Evolutionary conservation across 2,113 vertebrate genomes (phyloP), one percentile per base, ranked within the genome.

Genomic region (Xyliphius kryptos): DNA sequence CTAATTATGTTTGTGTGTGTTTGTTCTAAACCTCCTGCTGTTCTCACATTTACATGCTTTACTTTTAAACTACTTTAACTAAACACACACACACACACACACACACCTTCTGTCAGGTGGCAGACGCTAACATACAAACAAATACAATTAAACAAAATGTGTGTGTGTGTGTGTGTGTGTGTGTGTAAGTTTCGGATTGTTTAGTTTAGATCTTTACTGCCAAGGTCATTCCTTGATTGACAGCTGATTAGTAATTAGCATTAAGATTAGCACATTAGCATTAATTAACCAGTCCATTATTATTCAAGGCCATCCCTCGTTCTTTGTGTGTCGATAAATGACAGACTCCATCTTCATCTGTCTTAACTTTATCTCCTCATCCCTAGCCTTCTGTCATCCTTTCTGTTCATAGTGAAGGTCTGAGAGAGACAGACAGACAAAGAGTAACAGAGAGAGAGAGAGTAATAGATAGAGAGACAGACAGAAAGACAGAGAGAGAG

Each of bases 221-320:
- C 1, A 5, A 54, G 52, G 26, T 54, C 26, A 54, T 10, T 9
- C n/a, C 11, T 37, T 54, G 52, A 54, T 36, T 54, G 52, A 16
- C 52, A 37, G 52, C 9, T 54, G 26, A 54, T 54, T 54, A 37
- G 26, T 11, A 54, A 54, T 54, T 54, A 37, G 52, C 52, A 52
- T 52, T 14, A 52, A 52, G 19, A 52, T 52, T 22, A 52, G 20
- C 49, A 14, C 49, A 52, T 52, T 52, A 52, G 21, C 20, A 54
- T 37, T 54, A 54, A 54, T 54, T 54, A 54, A 54, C n/a, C n/a
- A 16, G n/a, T 37, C 37, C 4, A 54, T 54, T 37, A 54, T 37
- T 54, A 54, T 54, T 54, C 52, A 54, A 54, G 52, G 52, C 26
- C n/a, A 16, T 36, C 52, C 52, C 9, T 36, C n/a, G n/a, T 37